Evolutionary conservation across 53 echinoderm and acorn worm species (phyloP), one percentile per base, ranked within the genome.

Genomic region (Holothuria leucospilota): DNA sequence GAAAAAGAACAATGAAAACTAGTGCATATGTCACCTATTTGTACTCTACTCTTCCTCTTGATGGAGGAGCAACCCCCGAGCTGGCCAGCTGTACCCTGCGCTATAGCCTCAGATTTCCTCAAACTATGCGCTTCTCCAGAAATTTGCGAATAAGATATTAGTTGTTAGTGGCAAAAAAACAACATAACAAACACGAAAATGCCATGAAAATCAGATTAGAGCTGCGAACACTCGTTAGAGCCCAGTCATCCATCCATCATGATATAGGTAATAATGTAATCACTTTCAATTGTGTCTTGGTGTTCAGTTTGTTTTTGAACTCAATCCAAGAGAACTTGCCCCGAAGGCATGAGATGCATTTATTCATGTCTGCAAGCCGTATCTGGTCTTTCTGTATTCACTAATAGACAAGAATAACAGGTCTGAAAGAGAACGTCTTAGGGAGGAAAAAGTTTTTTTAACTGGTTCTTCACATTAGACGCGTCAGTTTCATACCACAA

Each of bases 171-270:
- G 72, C 72, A 72, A 72, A 46, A 46, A 42, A 72, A 72, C 72
- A 72, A 72, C 72, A 72, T 72, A 72, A 72, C 72, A 72, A 72
- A 72, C 72, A 72, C 72, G 72, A 72, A 72, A 72, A 72, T 72
- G 72, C 72, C 72, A 72, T 72, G 72, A 72, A 72, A 72, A 72
- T 72, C 72, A 72, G 72, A 72, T 72, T 72, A 72, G 30, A 39
- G 39, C n/a, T 30, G 46, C n/a, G 72, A 72, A 72, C 72, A 39
- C 72, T 72, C 72, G 72, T 72, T 72, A 41, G 42, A 23, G 40
- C 56, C 40, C 34, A 72, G 72, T 23, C 23, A 72, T 39, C 72
- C 72, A 72, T 72, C 72, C 72, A 72, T 72, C 72, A 72, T 72
- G 72, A 72, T 72, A 72, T 72, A 39, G 40, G 72, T 13, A 41